Percentiles rank a stretch among this genome's conserved stretches.
These are phyloP conservation scores for Pseudachorutes palmiensis DNA, from an alignment of 1,140 invertebrate genomes.

Conservation along the genomic window DNA sequence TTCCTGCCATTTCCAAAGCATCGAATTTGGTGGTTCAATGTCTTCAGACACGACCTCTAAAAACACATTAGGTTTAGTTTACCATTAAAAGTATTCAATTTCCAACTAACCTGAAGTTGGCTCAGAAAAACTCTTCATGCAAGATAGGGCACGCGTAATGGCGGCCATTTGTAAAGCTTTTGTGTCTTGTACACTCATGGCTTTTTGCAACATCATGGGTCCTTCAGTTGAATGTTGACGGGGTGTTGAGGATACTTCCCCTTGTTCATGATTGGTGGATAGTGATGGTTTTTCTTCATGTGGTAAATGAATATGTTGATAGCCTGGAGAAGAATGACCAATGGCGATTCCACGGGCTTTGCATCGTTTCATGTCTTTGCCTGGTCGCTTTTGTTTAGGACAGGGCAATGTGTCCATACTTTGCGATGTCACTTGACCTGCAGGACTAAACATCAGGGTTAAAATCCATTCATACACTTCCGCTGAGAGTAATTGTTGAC, in stretches of 20 bases:
- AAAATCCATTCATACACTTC: background rate
- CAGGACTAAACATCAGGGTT: background rate
- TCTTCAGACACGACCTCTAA: background rate
- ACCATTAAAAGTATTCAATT: background rate
- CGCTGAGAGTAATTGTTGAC: background rate
- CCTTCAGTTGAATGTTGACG: background rate
- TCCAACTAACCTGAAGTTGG: constrained; percentile 29
- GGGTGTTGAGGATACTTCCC: too few species aligned
- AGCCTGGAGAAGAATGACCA: background rate
- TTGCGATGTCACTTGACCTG: background rate
- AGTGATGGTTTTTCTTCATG: constrained; percentile 20
- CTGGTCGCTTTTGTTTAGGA: background rate
- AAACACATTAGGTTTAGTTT: background rate
- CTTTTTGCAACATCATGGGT: background rate
- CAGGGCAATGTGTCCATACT: too few species aligned
- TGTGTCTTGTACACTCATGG: background rate
- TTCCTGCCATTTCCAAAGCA: constrained; percentile 12
- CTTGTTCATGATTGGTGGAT: too few species aligned
- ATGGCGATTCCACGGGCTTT: background rate
- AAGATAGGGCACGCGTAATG: constrained; percentile 41
- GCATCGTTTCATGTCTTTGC: background rate
- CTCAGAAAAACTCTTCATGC: constrained; percentile 40
- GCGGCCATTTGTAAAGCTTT: constrained; percentile 39
- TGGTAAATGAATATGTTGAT: constrained; percentile 46
- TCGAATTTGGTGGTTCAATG: background rate